These are phyloP conservation scores for Eurytoma californica DNA, from an alignment of 2,888 invertebrate genomes.

Conservation along the genomic window DNA sequence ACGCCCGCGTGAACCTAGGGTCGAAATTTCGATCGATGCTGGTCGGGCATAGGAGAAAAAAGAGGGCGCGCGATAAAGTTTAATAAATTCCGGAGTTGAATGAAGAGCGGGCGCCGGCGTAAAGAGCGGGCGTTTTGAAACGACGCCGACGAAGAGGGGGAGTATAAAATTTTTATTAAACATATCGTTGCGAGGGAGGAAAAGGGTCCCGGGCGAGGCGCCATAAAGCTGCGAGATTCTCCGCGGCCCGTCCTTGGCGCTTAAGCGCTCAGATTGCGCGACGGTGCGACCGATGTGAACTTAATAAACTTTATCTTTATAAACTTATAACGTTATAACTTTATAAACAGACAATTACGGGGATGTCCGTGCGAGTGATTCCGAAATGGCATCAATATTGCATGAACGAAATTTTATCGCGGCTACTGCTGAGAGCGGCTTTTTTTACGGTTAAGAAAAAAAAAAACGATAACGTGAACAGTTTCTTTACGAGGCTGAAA, in stretches of 20 bases:
- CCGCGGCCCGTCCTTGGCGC: too few species aligned
- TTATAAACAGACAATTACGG: constrained; percentile 7
- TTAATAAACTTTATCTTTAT: constrained; percentile 16
- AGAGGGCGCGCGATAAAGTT: constrained; percentile 20
- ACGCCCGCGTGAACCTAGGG: background rate
- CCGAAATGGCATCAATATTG: too few species aligned
- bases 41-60: background rate
- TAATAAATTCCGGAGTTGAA: constrained; percentile 51
- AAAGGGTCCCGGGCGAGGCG: background rate
- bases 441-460: too few species aligned
- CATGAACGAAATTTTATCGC: too few species aligned
- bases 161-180: constrained; percentile 50
- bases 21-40: background rate
- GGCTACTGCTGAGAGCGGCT: too few species aligned
- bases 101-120: constrained; percentile 5
- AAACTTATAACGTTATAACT: constrained; percentile 16
- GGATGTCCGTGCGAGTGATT: background rate
- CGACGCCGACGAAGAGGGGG: constrained; percentile 10
- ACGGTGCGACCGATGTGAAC: background rate
- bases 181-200: constrained; percentile 21
- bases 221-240: constrained; percentile 24
- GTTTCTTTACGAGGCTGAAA: too few species aligned
- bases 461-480: too few species aligned
- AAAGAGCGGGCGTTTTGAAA: constrained; percentile 13
- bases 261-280: too few species aligned